phyloP scores from a whole-genome alignment of 2,888 invertebrate genomes.

The Drosophila lacicola region DNA sequence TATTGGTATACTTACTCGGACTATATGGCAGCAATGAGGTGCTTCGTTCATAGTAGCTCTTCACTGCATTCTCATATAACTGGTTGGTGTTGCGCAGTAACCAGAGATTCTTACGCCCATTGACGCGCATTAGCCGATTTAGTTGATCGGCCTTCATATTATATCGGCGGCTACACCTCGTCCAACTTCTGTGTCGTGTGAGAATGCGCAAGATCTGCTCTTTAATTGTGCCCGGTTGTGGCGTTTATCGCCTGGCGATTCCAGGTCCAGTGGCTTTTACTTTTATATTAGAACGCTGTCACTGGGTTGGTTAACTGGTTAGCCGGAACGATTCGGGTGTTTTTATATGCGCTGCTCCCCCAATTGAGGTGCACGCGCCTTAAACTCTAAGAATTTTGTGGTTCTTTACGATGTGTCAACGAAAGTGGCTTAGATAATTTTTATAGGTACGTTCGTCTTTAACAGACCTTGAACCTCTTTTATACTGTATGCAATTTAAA shows the following conservation, averaged over 20 bases:
- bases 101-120: constrained; percentile 60
- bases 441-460: neutral
- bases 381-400: constrained; percentile 21
- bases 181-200: constrained; percentile 2
- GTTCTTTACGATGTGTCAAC: constrained; percentile 1
- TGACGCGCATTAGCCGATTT: constrained; percentile 50
- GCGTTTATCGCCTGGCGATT: neutral
- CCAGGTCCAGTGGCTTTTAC: neutral
- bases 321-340: constrained; percentile 3
- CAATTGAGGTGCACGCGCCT: constrained; percentile 6
- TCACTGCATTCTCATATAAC: constrained; percentile 55
- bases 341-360: constrained; percentile 10
- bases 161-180: constrained; percentile 36
- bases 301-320: neutral
- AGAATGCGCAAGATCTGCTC: neutral
- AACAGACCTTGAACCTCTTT: constrained; percentile 18
- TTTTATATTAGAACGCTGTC: neutral
- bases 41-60: constrained; percentile 42
- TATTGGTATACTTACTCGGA: constrained; percentile 37
- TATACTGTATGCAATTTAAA: constrained; percentile 49
- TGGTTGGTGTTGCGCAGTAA: constrained; percentile 60
- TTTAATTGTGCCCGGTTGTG: neutral
- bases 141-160: constrained; percentile 61
- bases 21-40: constrained; percentile 26
- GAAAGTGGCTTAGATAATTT: constrained; percentile 24